Evolutionary conservation across 2,888 invertebrate genomes (phyloP), one percentile per base, ranked within the genome.

Genomic region (Cosmia pyralina): DNA sequence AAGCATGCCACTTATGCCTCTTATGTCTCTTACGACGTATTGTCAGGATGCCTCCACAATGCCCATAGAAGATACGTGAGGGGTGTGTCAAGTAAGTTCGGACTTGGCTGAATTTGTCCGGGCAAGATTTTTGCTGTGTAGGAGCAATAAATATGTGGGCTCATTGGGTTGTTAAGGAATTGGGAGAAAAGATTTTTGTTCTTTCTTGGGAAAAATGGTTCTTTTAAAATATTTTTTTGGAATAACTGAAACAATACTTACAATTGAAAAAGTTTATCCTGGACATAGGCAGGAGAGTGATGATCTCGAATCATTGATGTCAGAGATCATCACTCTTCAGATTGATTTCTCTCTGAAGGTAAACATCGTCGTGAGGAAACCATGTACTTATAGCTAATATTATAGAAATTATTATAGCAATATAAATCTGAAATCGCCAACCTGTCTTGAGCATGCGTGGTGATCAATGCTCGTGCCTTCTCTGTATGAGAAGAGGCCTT

Each of bases 1-100:
- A 84, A 86, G 88, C 83, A 81, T 69, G 81, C 88, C 84, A 87
- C 87, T 89, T 90, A 89, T 89, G 82, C 77, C 80, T 75, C 88
- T 88, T 90, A 88, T 89, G 83, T 77, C 79, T 74, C 85, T 84
- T 86, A 89, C 87, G 83, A 83, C 78, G 77, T 85, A 88, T 87
- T 86, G 82, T 88, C 72, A 78, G 82, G 81, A 85, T 85, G 82
- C 79, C 79, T 84, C 53, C 75, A 87, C 87, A 85, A 86, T 86
- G 69, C 77, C 62, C 69, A 84, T 80, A 80, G 71, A 73, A 74
- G 67, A 19, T 66, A 85, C 87, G 83, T 83, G 84, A 86, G 75
- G 74, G 68, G 71, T 57, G 82, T 78, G 72, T 76, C 75, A 82
- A 83, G 82, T 85, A 73, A 77, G 77, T 81, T 41, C 58, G 81